Evolutionary conservation across 37 sponge, comb jelly and placozoan species (phyloP), one percentile per base, ranked within the genome.

Genomic region (Cliona cf. orientalis): DNA sequence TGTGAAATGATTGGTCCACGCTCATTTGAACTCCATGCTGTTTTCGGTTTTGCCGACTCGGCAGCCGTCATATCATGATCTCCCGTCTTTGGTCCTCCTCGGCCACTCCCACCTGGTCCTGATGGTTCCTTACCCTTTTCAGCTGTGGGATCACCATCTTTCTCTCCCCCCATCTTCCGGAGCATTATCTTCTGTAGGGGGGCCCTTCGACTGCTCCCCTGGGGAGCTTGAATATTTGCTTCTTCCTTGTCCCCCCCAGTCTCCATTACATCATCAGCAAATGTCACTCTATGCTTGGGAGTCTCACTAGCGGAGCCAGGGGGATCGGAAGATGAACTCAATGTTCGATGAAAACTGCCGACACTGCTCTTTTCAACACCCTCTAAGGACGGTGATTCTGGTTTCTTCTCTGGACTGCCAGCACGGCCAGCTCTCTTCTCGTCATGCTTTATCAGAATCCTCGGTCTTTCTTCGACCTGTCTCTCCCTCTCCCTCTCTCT

Each of bases 101-200:
- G 40, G 6, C 42, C 42, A 7, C 74, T 55, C 9, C 22, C 40
- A 29, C 56, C 60, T 38, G 80, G 63, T 57, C 46, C 71, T 34
- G 66, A 75, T 43, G 32, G 69, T 42, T n/a, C 40, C 72, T 61
- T 58, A 1, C 4, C 3, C 44, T 60, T 75, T 7, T 75, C 71
- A 63, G 28, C 49, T 14, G 41, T 5, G 4, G 26, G 34, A 0
- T 75, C 60, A 0, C 25, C 5, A 3, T 70, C 53, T 46, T 53
- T 59, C 2, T 87, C 82, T n/a, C n/a, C n/a, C 0, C 70, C 79
- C 21, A 86, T 34, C 37, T 88, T 69, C 4, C 89, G 58, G 7
- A 82, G 62, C 83, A 88, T 77, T 14, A 88, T 76, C 66, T 77
- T 82, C 34, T 73, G 75, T 3, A 73, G 83, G 26, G 40, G 58